Percentiles rank a stretch among this genome's conserved stretches.
Conservation (phyloP, 2,888 invertebrate species). For the Chloroclystis v-ata region DNA sequence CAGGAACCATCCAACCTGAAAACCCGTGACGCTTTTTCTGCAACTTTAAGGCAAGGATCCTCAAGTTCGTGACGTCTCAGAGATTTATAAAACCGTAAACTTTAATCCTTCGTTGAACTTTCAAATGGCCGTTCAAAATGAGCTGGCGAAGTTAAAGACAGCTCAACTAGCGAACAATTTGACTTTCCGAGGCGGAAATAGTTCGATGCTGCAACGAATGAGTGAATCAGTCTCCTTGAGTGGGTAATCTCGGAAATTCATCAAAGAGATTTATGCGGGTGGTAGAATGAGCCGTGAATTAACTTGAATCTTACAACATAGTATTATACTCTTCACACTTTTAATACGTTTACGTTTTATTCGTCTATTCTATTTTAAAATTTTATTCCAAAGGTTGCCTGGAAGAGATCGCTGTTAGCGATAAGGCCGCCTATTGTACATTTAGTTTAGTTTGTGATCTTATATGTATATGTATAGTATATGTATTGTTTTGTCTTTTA, state of each 20-base stretch:
- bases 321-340: no score
- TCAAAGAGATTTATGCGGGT: slow-evolving; percentile 1
- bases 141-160: slow-evolving; percentile 27
- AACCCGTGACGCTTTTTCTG: neutral
- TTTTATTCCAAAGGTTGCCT: no score
- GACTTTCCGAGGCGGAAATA: slow-evolving; percentile 30
- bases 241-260: slow-evolving; percentile 15
- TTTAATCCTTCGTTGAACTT: slow-evolving; percentile 12
- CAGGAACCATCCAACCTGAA: neutral
- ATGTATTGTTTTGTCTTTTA: no score
- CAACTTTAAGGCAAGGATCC: neutral
- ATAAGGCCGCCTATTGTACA: no score
- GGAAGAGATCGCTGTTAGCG: no score
- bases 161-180: slow-evolving; percentile 31
- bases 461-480: no score
- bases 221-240: slow-evolving; percentile 27
- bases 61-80: neutral
- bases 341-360: no score
- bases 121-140: slow-evolving; percentile 16
- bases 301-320: no score
- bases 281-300: neutral
- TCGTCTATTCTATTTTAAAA: no score
- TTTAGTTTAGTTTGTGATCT: no score
- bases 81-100: slow-evolving; percentile 5
- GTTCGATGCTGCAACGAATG: slow-evolving; percentile 28